phyloP scores from a whole-genome alignment of 2,888 invertebrate species.

The Monochamus alternatus region DNA sequence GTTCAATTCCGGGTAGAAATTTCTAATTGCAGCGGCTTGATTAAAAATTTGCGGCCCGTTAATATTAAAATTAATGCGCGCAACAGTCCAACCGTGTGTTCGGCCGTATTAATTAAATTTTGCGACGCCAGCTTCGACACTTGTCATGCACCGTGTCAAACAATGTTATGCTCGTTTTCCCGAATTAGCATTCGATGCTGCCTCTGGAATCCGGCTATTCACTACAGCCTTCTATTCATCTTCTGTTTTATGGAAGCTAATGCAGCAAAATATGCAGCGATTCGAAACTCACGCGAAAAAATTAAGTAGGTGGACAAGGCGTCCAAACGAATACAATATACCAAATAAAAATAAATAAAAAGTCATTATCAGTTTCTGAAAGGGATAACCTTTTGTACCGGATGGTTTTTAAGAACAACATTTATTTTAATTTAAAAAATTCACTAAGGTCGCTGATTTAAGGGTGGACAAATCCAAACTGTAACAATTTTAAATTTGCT shows the following conservation, averaged over 20 bases:
- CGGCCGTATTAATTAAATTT: slow-evolving; percentile 66
- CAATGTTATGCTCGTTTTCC: slow-evolving; percentile 63
- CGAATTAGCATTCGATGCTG: slow-evolving; percentile 60
- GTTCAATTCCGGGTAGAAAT: slow-evolving; percentile 62
- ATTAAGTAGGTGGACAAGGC: too few species aligned
- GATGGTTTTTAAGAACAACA: too few species aligned
- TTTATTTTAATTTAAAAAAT: too few species aligned
- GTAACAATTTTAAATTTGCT: too few species aligned
- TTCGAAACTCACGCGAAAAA: too few species aligned
- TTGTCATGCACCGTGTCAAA: slow-evolving; percentile 67
- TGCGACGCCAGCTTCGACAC: slow-evolving; percentile 61
- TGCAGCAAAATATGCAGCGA: too few species aligned
- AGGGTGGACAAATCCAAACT: too few species aligned
- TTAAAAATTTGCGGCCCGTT: slow-evolving; percentile 67
- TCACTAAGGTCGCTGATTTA: too few species aligned
- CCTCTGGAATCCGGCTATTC: slow-evolving; percentile 53
- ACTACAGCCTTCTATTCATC: slow-evolving; percentile 41
- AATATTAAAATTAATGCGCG: slow-evolving; percentile 66
- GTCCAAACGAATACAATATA: too few species aligned
- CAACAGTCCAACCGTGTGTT: slow-evolving; percentile 59
- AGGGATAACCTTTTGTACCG: too few species aligned
- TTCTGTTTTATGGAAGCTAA: not conserved
- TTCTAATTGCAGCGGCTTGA: slow-evolving; percentile 64
- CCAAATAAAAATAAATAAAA: too few species aligned
- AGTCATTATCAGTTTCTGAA: too few species aligned